phyloP scores from a whole-genome alignment of 2,888 invertebrate species.

The Epinotia ramella region DNA sequence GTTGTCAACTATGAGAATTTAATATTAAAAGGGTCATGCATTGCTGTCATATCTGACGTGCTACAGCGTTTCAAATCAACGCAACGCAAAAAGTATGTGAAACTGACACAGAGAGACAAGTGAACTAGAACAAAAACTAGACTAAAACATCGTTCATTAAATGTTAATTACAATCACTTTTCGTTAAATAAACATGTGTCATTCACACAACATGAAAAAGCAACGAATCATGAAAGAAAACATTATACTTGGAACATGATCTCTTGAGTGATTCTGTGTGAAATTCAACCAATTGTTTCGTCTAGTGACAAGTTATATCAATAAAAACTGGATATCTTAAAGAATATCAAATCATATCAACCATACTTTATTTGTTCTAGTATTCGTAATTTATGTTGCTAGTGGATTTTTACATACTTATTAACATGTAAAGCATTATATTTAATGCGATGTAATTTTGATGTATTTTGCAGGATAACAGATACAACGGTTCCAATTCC shows the following conservation, averaged over 20 bases:
- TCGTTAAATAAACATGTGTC: not conserved
- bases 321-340: not conserved
- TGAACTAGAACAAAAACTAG: not conserved
- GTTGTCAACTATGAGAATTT: not conserved
- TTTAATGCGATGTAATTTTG: too few species aligned
- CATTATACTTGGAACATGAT: conserved; percentile 1
- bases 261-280: conserved; percentile 3
- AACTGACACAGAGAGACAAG: not conserved
- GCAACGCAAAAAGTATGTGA: conserved; percentile 1
- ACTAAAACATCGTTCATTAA: conserved; percentile 2
- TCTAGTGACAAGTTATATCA: not conserved
- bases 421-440: too few species aligned
- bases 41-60: not conserved
- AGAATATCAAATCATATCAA: too few species aligned
- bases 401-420: not conserved
- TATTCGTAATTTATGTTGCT: not conserved
- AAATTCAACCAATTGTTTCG: conserved; percentile 4
- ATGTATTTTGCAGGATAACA: too few species aligned
- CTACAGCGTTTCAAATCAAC: not conserved
- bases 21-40: not conserved
- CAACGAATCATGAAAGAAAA: not conserved
- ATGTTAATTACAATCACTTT: conserved; percentile 2
- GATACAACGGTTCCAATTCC: too few species aligned
- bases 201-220: not conserved
- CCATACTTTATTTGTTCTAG: not conserved